Evolutionary conservation across 1,140 invertebrate species (phyloP), one percentile per base, ranked within the genome.

Genomic region (Coenobita brevimanus): DNA sequence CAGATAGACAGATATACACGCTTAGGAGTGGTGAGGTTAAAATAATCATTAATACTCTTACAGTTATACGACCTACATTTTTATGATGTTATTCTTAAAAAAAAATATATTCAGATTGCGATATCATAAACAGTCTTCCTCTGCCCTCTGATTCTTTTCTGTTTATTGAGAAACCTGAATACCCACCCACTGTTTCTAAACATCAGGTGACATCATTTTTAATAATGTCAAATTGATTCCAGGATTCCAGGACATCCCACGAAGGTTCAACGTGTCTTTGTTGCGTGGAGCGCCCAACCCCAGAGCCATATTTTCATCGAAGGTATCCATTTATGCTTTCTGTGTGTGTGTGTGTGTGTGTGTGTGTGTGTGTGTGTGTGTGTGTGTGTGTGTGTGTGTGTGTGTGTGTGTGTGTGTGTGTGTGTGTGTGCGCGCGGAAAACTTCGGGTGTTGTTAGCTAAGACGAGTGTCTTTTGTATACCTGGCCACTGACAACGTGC

Each of bases 261-360:
- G 94, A 81, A 96, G 98, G 92, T 98, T 99, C 91, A 98, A 99
- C 92, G 98, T 99, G 0, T 96, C 97, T 24, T 93, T 99, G 46
- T 93, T 99, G 0, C 97, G 97, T 92, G 96, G 96, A 33, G 95
- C 95, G 46, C 94, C 96, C 1, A 99, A 99, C 94, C 96, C 96
- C 10, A 94, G 96, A 91, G 98, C 97, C 69, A 96, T 99, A 8
- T 99, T 96, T 92, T 99, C 98, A 0, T 99, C 98, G 6, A 99
- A 99, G 95, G 82, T 85, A 36, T 50, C 33, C 10, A 3, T 38
- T 13, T 38, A 27, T 2, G 1, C 41, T 10, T 38, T 38, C 67
- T 36, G 13, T 13, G 38, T 75, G 33, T 36, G 6, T 13, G 24
- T 36, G 33, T 75, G 6, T 33, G 27, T 75, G 33, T 33, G 10